Percentiles rank a stretch among this genome's conserved stretches.
Evolutionary conservation across 2,113 vertebrate species (phyloP).

Genomic region (Cochlearius cochlearius): DNA sequence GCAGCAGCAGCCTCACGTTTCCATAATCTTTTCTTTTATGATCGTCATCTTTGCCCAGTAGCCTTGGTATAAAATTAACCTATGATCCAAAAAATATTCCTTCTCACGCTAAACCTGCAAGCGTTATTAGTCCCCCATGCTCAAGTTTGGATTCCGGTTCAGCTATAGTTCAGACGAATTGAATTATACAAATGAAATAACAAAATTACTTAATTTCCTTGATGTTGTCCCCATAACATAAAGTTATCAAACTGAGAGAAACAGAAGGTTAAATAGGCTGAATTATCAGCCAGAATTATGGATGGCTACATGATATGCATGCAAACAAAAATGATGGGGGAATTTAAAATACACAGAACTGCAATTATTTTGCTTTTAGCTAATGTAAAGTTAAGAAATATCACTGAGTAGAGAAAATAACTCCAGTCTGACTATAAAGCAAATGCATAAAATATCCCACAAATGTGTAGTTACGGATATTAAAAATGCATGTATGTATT

Average conservation of each 20-base stretch:
- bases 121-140: neutral
- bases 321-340: neutral
- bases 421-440: neutral
- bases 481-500: neutral
- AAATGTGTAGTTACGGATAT: neutral
- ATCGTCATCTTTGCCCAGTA: neutral
- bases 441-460: neutral
- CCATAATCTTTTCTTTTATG: neutral
- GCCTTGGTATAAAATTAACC: neutral
- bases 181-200: constrained; percentile 65
- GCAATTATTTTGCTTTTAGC: neutral
- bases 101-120: neutral
- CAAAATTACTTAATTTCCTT: constrained; percentile 69
- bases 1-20: neutral
- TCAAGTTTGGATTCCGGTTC: constrained; percentile 52
- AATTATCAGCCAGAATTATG: constrained; percentile 5
- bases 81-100: neutral
- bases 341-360: neutral
- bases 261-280: constrained; percentile 38
- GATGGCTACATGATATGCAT: neutral
- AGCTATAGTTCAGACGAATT: constrained; percentile 63
- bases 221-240: constrained; percentile 28
- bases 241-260: constrained; percentile 56
- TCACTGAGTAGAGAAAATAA: neutral
- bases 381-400: neutral